Base-by-base conservation (phyloP, 2,113 vertebrate species). In the Anhinga anhinga region DNA sequence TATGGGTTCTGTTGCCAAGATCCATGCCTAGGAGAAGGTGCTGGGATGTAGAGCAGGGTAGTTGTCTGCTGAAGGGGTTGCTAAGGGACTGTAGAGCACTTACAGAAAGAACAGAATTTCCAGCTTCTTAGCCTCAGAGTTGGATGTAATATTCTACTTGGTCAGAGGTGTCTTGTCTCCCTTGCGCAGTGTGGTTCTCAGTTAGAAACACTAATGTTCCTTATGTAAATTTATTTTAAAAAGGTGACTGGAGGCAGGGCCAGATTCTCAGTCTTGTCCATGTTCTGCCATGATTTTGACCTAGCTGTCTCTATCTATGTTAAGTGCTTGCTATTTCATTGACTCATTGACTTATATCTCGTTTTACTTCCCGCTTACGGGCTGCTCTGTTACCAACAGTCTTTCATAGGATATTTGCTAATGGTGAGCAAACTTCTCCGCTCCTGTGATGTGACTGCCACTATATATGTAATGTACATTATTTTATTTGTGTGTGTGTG, bases 331-430 rank as follows among this genome's bases (percentile, higher is more conserved):
- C 98, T 97, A 95, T 97, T 97, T 98, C 98, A 98, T 97, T 80
- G 97, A 92, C 98, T 98, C 98, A 98, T 97, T 95, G 97, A 98
- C 97, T 98, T 98, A 97, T 98, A 91, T 98, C 98, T 98, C 11
- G 97, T 98, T 98, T 98, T 98, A 97, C 98, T 98, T 98, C 98
- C 98, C 98, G 97, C 98, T 98, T 97, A 98, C 98, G 98, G 98
- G 98, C 98, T 98, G 98, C 98, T 98, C 98, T 98, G 97, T 98
- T 97, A 88, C 98, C 98, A 98, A 98, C 98, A 98, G 98, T 98
- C 98, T 98, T 98, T 98, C 98, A 98, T 98, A 98, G 98, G 98
- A 98, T 98, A 98, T 98, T 98, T 98, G 98, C 98, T 98, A 98
- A 98, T 98, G 98, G 98, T 98, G 98, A 98, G 98, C 98, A 97